A percentile compares a stretch with the other conserved stretches of the same genome.
These are phyloP conservation scores for Amblyteles armatorius DNA, from an alignment of 2,888 invertebrate genomes.

Conservation along the genomic window DNA sequence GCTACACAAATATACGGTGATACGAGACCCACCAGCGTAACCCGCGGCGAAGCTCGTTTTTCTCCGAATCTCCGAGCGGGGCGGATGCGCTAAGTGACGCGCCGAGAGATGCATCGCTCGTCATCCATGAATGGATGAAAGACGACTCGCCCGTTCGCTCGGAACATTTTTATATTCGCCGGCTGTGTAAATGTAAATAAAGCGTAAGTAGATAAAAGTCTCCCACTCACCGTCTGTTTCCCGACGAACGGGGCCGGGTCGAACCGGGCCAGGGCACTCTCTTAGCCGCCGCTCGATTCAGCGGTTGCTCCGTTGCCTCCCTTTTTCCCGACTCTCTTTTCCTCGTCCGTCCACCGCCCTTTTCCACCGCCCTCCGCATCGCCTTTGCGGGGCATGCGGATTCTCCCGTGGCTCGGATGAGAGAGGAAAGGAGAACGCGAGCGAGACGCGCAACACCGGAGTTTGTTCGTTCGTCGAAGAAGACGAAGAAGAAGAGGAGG, in stretches of 20 bases:
- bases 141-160: conserved; percentile 37
- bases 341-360: conserved; percentile 9
- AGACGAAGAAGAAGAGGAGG: neutral
- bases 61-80: conserved; percentile 11
- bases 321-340: conserved; percentile 34
- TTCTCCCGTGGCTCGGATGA: conserved; percentile 5
- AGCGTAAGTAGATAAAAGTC: conserved; percentile 70
- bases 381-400: conserved; percentile 35
- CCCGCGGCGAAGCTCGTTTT: neutral
- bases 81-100: conserved; percentile 29
- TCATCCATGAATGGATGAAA: conserved; percentile 67
- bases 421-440: conserved; percentile 9
- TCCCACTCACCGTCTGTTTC: conserved; percentile 30
- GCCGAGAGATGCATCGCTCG: conserved; percentile 30
- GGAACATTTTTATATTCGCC: conserved; percentile 72
- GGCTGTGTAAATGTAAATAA: conserved; percentile 74
- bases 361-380: conserved; percentile 25
- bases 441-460: conserved; percentile 45
- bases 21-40: neutral
- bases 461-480: conserved; percentile 49
- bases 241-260: conserved; percentile 14
- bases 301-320: conserved; percentile 48
- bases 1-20: conserved; percentile 5
- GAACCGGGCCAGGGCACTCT: conserved; percentile 19
- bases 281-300: conserved; percentile 35